Conservation (phyloP, 2,888 invertebrate species). For the Noctua janthina region DNA sequence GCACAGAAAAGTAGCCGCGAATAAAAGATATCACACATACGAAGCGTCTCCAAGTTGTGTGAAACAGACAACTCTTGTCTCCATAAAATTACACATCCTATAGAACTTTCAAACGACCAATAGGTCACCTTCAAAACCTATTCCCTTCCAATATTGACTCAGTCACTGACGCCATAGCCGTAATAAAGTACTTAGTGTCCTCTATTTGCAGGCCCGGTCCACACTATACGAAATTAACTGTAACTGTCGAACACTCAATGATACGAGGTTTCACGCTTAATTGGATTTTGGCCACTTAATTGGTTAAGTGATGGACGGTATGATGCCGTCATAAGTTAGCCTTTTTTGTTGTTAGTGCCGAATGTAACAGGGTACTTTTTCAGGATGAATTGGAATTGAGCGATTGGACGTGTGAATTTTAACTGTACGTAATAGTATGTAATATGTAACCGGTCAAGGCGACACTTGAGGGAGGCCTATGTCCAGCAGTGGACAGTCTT, state of each 20-base stretch:
- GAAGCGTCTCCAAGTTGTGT: neutral
- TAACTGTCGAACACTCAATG: constrained; percentile 51
- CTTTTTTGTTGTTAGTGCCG: constrained; percentile 4
- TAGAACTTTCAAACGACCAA: constrained; percentile 10
- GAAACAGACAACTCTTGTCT: neutral
- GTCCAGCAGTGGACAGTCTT: no score
- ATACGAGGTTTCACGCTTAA: constrained; percentile 53
- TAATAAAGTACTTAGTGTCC: constrained; percentile 44
- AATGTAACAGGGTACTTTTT: neutral
- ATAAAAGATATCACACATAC: neutral
- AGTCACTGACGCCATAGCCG: constrained; percentile 37
- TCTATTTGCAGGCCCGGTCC: constrained; percentile 54
- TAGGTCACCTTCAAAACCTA: constrained; percentile 23
- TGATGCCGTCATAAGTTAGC: constrained; percentile 19
- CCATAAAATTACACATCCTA: neutral
- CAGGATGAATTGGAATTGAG: constrained; percentile 8
- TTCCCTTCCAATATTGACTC: constrained; percentile 38
- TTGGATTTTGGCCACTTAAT: constrained; percentile 54
- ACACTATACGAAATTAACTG: constrained; percentile 61
- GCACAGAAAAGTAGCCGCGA: neutral
- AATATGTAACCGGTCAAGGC: no score
- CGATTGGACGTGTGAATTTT: neutral
- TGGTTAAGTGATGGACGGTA: constrained; percentile 46
- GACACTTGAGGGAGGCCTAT: no score
- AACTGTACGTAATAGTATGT: no score